These are phyloP conservation scores for Hippocampus barbouri DNA, from an alignment of 2,113 vertebrate species.

Conservation along the genomic window DNA sequence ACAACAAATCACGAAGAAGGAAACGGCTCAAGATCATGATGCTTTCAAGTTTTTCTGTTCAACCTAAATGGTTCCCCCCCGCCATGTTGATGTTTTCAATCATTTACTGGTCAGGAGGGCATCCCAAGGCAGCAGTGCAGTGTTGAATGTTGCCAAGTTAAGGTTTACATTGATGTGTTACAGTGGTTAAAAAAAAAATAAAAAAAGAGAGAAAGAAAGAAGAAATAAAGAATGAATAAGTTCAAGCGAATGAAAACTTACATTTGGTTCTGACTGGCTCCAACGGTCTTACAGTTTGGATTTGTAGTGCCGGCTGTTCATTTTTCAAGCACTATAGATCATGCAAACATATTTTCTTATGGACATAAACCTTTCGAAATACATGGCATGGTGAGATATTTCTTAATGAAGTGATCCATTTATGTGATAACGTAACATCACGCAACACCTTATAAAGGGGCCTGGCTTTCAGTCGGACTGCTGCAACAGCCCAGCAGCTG, in stretches of 20 bases:
- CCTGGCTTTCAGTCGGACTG: conserved; percentile 46
- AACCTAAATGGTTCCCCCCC: conserved; percentile 6
- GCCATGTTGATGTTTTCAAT: background rate
- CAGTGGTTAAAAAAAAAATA: too few species aligned
- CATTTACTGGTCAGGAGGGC: conserved; percentile 28
- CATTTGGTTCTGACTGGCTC: background rate
- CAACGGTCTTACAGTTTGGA: background rate
- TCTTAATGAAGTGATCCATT: background rate
- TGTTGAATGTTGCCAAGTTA: background rate
- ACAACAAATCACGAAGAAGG: conserved; percentile 1
- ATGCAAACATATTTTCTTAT: background rate
- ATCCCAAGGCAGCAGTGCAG: conserved; percentile 5
- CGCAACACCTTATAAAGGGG: background rate
- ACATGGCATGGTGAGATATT: background rate
- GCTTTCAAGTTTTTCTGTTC: conserved; percentile 9
- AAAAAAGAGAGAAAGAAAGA: background rate
- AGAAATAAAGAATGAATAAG: background rate
- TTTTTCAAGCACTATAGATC: background rate
- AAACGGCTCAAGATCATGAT: conserved; percentile 1
- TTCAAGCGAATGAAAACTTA: background rate
- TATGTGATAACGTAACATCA: background rate
- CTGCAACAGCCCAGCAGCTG: conserved; percentile 42
- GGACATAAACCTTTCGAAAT: conserved; percentile 1
- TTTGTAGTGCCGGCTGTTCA: background rate
- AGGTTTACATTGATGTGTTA: too few species aligned